phyloP scores from a whole-genome alignment of 2,888 invertebrate genomes.

The Andrena haemorrhoa region DNA sequence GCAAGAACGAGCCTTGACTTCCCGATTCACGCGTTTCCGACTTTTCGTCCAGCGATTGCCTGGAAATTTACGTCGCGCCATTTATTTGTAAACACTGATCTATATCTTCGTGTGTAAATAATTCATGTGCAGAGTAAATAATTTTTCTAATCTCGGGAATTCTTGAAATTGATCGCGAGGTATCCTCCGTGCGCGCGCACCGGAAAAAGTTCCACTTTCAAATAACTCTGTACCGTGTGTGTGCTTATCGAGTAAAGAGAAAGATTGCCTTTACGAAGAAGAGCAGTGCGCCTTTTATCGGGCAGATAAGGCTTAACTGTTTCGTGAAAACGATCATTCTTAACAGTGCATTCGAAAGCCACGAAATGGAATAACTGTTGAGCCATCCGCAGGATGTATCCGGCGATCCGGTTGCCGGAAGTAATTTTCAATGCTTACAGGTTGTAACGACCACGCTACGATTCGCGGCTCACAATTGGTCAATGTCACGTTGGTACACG shows the following conservation, averaged over 20 bases:
- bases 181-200: neutral
- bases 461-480: constrained; percentile 71
- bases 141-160: neutral
- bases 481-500: constrained; percentile 76
- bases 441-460: constrained; percentile 68
- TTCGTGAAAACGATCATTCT: constrained; percentile 13
- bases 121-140: neutral
- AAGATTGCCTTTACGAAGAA: neutral
- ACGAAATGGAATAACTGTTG: constrained; percentile 45
- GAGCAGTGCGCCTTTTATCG: neutral
- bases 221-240: neutral
- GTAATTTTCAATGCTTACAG: constrained; percentile 70
- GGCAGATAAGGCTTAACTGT: constrained; percentile 9
- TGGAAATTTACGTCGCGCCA: too few species aligned
- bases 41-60: too few species aligned
- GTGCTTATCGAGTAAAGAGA: neutral
- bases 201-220: neutral
- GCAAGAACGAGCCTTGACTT: too few species aligned
- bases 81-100: neutral
- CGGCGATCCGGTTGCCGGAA: constrained; percentile 73
- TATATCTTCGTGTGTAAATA: neutral
- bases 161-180: neutral
- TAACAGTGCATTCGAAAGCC: constrained; percentile 3
- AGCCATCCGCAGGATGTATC: constrained; percentile 66
- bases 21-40: too few species aligned